These are phyloP conservation scores for Ommatoiulus sabulosus DNA, from an alignment of 2,888 invertebrate species.

Conservation along the genomic window DNA sequence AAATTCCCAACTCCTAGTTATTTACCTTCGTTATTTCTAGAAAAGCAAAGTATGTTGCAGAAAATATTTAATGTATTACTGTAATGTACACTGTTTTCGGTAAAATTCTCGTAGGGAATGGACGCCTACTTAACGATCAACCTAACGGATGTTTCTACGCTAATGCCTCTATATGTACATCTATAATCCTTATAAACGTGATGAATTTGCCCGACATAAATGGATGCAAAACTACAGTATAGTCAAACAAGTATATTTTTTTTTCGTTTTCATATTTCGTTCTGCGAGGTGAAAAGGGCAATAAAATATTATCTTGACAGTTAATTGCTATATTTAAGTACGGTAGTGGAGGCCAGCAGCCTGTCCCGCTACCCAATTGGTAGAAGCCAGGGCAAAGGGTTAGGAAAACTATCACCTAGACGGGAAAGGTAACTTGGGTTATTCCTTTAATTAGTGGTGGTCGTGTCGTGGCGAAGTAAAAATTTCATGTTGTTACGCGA, in stretches of 20 bases:
- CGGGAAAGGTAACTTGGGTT: slow-evolving; percentile 16
- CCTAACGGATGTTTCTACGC: too few relatives aligned
- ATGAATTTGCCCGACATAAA: not conserved
- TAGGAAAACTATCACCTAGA: not conserved
- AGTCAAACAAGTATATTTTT: not conserved
- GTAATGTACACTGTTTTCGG: too few relatives aligned
- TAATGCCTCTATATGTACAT: too few relatives aligned
- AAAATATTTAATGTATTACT: too few relatives aligned
- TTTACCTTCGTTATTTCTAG: too few relatives aligned
- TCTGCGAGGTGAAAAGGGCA: not conserved
- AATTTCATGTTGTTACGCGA: not conserved
- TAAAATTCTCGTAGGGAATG: too few relatives aligned
- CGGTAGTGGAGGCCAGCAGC: not conserved
- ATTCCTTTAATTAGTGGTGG: not conserved
- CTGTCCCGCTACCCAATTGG: not conserved
- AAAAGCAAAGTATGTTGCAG: too few relatives aligned
- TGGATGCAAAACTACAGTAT: not conserved
- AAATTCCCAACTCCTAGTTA: too few relatives aligned
- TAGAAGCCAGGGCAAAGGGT: not conserved
- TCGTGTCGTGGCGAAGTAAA: not conserved
- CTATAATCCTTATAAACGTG: too few relatives aligned
- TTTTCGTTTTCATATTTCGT: not conserved
- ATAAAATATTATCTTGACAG: not conserved
- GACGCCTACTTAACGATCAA: too few relatives aligned
- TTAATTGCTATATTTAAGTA: not conserved